Base-by-base conservation (phyloP, 2,797 vertebrate genomes). In the Cryptoblepharus egeriae region DNA sequence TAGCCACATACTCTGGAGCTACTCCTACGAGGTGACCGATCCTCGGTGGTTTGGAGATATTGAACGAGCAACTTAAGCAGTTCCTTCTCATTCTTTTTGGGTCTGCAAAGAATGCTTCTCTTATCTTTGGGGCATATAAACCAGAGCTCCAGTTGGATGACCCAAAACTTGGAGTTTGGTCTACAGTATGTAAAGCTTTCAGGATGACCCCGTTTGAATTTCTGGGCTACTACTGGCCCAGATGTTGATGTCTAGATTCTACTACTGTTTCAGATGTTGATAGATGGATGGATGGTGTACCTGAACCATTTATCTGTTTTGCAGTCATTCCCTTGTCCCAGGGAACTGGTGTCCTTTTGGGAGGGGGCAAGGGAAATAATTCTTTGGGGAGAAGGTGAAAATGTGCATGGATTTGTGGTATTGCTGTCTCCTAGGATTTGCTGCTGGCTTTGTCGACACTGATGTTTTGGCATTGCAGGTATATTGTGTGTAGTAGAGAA, bases 311-410 rank as follows among this genome's bases (percentile, higher is more conserved):
- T 16, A 20, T n/a, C 49, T 37, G 12, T 22, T 20, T 3, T 7
- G 24, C 1, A 0, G 49, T n/a, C 67, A 1, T 15, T 18, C 10
- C 35, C 22, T 45, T 61, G 45, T 13, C 39, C 12, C 28, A 45
- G 39, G 13, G 5, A 28, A 18, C 15, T 5, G 32, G 26, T 9
- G 7, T 45, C 57, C 15, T 4, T 11, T 18, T 22, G 30, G 39
- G 16, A 22, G 1, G 8, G n/a, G 13, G 6, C 7, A 2, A 1
- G 6, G 64, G 37, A 1, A 18, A 24, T 5, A 4, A 9, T 26
- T 26, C 35, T 39, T 55, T 39, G 32, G 15, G n/a, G 26, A n/a
- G 67, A 32, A 28, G 30, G n/a, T n/a, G n/a, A 68, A 68, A 58
- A 7, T 18, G 6, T 26, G 4, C 4, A 42, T 6, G 0, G 52